A percentile compares a stretch with the other conserved stretches of the same genome.
phyloP scores from a whole-genome alignment of 2,888 invertebrate species.

The Cryptosula pallasiana region DNA sequence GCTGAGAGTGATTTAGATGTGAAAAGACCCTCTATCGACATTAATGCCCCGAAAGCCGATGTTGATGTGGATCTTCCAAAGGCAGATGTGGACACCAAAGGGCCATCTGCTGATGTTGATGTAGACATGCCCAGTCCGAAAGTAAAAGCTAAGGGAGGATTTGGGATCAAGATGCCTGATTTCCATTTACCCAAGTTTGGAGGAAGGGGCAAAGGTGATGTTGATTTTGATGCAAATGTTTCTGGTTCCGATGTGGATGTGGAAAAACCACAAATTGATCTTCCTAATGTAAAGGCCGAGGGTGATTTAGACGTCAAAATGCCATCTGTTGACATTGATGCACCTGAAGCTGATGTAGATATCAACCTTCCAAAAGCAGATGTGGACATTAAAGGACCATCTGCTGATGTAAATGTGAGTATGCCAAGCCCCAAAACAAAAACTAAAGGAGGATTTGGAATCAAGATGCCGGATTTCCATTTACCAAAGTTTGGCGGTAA shows the following conservation, averaged over 20 bases:
- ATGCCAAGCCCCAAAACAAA: background rate
- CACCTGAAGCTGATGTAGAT: background rate
- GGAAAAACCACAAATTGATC: background rate
- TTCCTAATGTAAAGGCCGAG: background rate
- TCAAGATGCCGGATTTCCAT: slow-evolving; percentile 10
- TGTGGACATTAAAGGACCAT: slow-evolving; percentile 20
- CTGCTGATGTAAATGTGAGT: slow-evolving; percentile 2
- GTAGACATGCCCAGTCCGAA: slow-evolving; percentile 4
- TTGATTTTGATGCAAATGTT: slow-evolving; percentile 23
- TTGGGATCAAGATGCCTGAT: slow-evolving; percentile 17
- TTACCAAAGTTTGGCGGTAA: background rate
- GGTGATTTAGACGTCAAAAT: slow-evolving; percentile 15
- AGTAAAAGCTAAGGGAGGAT: background rate
- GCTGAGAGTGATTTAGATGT: background rate
- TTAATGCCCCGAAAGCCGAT: background rate
- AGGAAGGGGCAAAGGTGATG: slow-evolving; percentile 9
- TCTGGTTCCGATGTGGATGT: slow-evolving; percentile 8
- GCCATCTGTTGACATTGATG: background rate
- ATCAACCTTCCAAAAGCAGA: background rate
- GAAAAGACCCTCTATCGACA: background rate
- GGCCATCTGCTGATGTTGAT: slow-evolving; percentile 17
- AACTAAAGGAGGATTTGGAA: slow-evolving; percentile 3
- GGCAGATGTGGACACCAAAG: background rate
- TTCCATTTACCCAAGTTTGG: background rate
- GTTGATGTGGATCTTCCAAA: background rate